Conservation (phyloP, 2,888 invertebrate genomes). For the Quadroppia sp. region DNA sequence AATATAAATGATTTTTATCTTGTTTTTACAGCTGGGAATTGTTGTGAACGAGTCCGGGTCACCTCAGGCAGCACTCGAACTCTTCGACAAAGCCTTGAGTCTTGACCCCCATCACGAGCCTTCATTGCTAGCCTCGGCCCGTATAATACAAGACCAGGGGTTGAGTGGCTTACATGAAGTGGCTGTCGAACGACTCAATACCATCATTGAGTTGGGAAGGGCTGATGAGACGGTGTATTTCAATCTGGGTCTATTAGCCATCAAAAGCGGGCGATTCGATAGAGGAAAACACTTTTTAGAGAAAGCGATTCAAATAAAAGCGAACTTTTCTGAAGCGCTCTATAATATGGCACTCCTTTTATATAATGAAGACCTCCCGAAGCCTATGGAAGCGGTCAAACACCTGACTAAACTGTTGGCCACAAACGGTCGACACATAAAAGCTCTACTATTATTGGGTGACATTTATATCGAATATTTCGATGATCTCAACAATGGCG, state of each 20-base stretch:
- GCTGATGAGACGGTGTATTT: constrained; percentile 52
- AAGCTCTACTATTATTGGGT: constrained; percentile 36
- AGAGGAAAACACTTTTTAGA: constrained; percentile 51
- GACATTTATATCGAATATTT: constrained; percentile 39
- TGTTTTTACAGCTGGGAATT: constrained; percentile 25
- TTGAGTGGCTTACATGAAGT: constrained; percentile 29
- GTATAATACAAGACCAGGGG: constrained; percentile 49
- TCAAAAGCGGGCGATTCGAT: constrained; percentile 51
- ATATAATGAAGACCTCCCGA: constrained; percentile 37
- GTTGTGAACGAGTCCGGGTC: constrained; percentile 44
- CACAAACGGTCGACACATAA: constrained; percentile 37
- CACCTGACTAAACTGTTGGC: constrained; percentile 34
- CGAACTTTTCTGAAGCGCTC: constrained; percentile 41
- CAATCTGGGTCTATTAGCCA: constrained; percentile 53
- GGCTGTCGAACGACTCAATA: constrained; percentile 40
- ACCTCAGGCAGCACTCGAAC: constrained; percentile 49
- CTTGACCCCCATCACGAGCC: constrained; percentile 53
- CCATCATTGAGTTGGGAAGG: constrained; percentile 48
- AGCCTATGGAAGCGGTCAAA: constrained; percentile 30
- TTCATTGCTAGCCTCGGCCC: constrained; percentile 42
- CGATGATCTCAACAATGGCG: constrained; percentile 26
- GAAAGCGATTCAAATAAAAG: constrained; percentile 47
- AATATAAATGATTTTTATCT: background rate
- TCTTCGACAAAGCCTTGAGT: constrained; percentile 52
- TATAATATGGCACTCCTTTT: constrained; percentile 43